Conservation (phyloP, 2,797 vertebrate genomes). For the Oceanodroma leucorhoa region DNA sequence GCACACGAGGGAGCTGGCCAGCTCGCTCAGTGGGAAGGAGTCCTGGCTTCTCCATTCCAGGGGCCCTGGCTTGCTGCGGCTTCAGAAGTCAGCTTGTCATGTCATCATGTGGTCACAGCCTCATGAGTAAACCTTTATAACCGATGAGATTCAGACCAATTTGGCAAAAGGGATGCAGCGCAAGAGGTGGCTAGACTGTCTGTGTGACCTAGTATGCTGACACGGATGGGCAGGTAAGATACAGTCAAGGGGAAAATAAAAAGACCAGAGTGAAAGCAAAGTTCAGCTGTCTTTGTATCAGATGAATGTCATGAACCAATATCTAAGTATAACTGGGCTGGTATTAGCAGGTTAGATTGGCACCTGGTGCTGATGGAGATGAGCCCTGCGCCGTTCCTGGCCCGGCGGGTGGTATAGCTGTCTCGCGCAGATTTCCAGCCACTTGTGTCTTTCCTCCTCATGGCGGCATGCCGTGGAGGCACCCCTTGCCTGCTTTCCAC, state of each 20-base stretch:
- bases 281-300: background rate
- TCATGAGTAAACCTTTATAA: background rate
- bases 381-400: rapidly evolving
- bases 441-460: background rate
- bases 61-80: rapidly evolving
- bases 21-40: background rate
- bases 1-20: rapidly evolving
- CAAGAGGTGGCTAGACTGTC: background rate
- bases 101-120: background rate
- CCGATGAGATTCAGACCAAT: rapidly evolving
- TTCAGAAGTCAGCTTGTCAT: background rate
- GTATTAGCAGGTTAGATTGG: background rate
- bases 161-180: background rate
- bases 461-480: background rate
- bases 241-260: rapidly evolving
- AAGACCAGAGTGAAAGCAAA: background rate
- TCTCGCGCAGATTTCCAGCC: background rate
- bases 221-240: background rate
- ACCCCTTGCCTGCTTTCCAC: background rate
- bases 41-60: background rate
- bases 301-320: background rate
- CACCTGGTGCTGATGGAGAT: background rate
- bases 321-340: background rate
- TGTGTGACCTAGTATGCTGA: too few relatives aligned
- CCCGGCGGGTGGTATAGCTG: background rate